These are phyloP conservation scores for Cantharis nigra DNA, from an alignment of 2,888 invertebrate genomes.

Conservation along the genomic window DNA sequence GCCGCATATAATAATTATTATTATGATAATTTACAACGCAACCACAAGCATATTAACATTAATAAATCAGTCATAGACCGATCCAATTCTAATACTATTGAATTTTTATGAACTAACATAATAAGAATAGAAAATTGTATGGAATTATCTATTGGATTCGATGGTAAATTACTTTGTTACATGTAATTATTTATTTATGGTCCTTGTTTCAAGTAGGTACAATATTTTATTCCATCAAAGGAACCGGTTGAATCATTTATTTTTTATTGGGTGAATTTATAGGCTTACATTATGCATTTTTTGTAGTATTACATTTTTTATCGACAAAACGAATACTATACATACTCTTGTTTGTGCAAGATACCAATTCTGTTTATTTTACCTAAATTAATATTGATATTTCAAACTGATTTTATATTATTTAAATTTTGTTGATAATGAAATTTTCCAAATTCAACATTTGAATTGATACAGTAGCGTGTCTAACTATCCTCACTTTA, in stretches of 20 bases:
- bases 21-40: no score
- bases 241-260: background rate
- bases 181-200: background rate
- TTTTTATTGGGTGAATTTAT: background rate
- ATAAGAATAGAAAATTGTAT: background rate
- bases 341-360: background rate
- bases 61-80: no score
- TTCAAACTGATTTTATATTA: background rate
- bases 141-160: background rate
- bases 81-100: background rate
- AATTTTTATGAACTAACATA: background rate
- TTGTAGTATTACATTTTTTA: background rate
- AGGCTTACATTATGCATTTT: background rate
- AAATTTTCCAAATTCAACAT: background rate
- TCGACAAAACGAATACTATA: background rate
- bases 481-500: background rate
- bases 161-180: background rate
- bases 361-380: background rate
- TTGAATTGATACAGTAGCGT: background rate
- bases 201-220: background rate
- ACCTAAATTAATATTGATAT: background rate
- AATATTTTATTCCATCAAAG: background rate
- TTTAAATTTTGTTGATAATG: background rate
- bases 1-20: no score
- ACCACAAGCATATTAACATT: no score